Conservation (phyloP, 30 jellyfish, hydroid and myxozoan genomes). For the Sanderia malayensis region DNA sequence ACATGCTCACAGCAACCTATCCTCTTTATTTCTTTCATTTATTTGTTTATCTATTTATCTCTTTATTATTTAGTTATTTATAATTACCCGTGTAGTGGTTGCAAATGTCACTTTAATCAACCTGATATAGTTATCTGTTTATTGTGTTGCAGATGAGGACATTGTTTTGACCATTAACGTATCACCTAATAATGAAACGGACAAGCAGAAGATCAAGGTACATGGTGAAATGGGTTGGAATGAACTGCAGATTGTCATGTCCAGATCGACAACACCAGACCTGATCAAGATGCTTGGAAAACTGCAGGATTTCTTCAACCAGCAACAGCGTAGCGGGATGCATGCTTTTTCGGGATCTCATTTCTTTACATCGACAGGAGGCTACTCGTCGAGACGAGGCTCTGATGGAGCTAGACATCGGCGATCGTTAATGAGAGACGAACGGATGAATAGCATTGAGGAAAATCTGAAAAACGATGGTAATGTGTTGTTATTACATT, state of each 20-base stretch:
- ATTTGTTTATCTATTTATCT: too few species aligned
- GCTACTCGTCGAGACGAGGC: slow-evolving; percentile 29
- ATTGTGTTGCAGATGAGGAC: slow-evolving; percentile 35
- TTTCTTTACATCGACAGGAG: slow-evolving; percentile 25
- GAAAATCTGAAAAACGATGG: slow-evolving; percentile 44
- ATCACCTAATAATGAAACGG: not conserved
- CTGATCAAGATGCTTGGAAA: slow-evolving; percentile 70
- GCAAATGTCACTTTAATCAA: too few species aligned
- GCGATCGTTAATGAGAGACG: slow-evolving; percentile 12
- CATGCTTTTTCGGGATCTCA: slow-evolving; percentile 73
- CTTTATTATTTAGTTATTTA: too few species aligned
- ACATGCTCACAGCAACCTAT: too few species aligned
- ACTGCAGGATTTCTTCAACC: slow-evolving; percentile 84
- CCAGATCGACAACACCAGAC: slow-evolving; percentile 95
- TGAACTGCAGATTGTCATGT: slow-evolving; percentile 83
- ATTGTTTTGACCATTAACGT: slow-evolving; percentile 18
- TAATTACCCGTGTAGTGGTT: too few species aligned
- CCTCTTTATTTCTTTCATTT: too few species aligned
- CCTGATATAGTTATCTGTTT: too few species aligned
- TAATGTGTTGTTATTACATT: too few species aligned
- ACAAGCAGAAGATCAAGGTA: slow-evolving; percentile 36
- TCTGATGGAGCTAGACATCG: slow-evolving; percentile 6
- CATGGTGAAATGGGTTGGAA: slow-evolving; percentile 83
- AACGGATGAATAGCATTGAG: slow-evolving; percentile 16
- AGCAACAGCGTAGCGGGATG: slow-evolving; percentile 92